These are phyloP conservation scores for Podarcis muralis DNA, from an alignment of 2,113 vertebrate genomes.

Conservation along the genomic window DNA sequence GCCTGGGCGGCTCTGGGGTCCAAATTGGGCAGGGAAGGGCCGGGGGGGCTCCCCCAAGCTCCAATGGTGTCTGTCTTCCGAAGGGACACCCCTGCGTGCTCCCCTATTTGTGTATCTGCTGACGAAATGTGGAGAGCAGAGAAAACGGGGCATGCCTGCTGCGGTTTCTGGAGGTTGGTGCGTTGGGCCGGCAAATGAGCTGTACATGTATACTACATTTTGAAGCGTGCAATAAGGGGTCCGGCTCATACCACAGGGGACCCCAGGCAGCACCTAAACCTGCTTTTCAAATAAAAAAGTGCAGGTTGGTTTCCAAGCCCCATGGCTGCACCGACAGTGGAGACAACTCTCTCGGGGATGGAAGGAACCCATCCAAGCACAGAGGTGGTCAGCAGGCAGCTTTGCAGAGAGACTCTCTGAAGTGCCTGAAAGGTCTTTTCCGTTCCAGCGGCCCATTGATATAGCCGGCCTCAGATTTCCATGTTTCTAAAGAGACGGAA, in stretches of 20 bases:
- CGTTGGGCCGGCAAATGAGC: not conserved
- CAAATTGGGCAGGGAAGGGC: constrained; percentile 10
- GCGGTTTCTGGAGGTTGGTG: not conserved
- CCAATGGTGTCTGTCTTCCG: constrained; percentile 43
- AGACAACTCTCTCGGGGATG: too few species aligned
- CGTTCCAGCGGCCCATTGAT: not conserved
- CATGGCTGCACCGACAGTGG: too few species aligned
- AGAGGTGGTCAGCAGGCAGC: not conserved
- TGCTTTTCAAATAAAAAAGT: not conserved
- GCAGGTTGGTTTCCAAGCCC: not conserved
- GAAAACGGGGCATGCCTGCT: not conserved
- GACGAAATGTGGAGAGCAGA: not conserved
- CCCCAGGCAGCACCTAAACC: too few species aligned
- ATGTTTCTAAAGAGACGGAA: not conserved
- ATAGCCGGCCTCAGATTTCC: not conserved
- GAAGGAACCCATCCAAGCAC: too few species aligned
- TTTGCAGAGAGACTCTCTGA: constrained; percentile 40
- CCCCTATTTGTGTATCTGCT: constrained; percentile 14
- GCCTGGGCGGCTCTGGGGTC: constrained; percentile 42
- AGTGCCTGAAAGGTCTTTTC: constrained; percentile 46
- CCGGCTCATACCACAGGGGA: not conserved
- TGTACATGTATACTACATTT: not conserved
- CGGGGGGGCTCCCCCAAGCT: constrained; percentile 27
- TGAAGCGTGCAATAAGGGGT: not conserved
- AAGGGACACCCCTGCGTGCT: constrained; percentile 32